phyloP scores from a whole-genome alignment of 2,888 invertebrate genomes.

The Leptopilina myrica region DNA sequence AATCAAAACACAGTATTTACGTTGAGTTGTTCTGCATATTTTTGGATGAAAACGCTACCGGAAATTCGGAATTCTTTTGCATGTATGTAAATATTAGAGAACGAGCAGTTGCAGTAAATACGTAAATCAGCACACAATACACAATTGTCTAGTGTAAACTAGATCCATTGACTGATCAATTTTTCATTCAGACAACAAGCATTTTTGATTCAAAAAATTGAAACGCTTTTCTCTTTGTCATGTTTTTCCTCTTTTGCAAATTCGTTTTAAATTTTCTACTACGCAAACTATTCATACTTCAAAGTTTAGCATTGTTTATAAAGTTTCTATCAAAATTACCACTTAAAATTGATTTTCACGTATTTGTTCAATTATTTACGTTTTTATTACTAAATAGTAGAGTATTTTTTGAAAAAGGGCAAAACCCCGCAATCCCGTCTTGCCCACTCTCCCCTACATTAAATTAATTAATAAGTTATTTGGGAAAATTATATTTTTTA shows the following conservation, averaged over 20 bases:
- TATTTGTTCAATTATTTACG: too few species aligned
- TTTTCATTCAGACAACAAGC: conserved; percentile 22
- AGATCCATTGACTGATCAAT: conserved; percentile 28
- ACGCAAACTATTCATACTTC: not conserved
- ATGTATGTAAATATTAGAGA: conserved; percentile 25
- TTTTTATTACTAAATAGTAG: too few species aligned
- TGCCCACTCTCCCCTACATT: too few species aligned
- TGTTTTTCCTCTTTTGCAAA: not conserved
- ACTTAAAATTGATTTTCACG: too few species aligned
- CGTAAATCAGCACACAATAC: conserved; percentile 25
- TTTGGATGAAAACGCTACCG: conserved; percentile 4
- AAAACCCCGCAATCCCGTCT: too few species aligned
- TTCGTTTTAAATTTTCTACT: not conserved
- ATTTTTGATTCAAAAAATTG: conserved; percentile 7
- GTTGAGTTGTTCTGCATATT: not conserved
- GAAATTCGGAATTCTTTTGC: conserved; percentile 6
- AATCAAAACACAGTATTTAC: conserved; percentile 1
- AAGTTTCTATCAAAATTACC: too few species aligned
- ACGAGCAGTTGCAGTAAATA: conserved; percentile 19
- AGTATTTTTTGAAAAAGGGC: too few species aligned
- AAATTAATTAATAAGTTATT: too few species aligned
- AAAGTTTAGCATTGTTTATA: too few species aligned
- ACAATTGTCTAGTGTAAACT: conserved; percentile 21
- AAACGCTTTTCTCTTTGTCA: conserved; percentile 15
- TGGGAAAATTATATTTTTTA: too few species aligned